phyloP scores from a whole-genome alignment of 1,140 invertebrate species.

The Drosophila suzukii region DNA sequence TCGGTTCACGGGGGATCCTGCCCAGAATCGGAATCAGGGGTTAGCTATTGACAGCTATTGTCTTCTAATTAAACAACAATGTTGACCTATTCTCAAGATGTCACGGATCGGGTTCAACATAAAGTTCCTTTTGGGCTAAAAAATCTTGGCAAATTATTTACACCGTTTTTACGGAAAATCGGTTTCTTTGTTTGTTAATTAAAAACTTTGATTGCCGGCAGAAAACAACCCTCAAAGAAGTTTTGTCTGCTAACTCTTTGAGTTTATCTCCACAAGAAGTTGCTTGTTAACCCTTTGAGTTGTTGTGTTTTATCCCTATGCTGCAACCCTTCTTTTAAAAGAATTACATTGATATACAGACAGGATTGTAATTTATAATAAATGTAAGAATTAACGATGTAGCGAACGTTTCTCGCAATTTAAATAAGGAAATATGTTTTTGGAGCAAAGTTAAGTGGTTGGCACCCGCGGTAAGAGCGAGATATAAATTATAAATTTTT shows the following conservation, averaged over 20 bases:
- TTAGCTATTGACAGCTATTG: slow-evolving; percentile 77
- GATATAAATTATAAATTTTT: no score
- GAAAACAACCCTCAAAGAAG: slow-evolving; percentile 25
- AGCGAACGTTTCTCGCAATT: background rate
- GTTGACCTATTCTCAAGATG: slow-evolving; percentile 74
- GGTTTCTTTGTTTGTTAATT: slow-evolving; percentile 71
- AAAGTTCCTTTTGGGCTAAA: slow-evolving; percentile 34
- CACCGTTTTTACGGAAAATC: slow-evolving; percentile 31
- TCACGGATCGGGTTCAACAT: slow-evolving; percentile 64
- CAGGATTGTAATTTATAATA: background rate
- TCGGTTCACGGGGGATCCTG: background rate
- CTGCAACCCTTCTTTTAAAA: slow-evolving; percentile 27
- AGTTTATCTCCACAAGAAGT: slow-evolving; percentile 3
- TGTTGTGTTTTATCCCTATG: slow-evolving; percentile 12
- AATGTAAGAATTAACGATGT: slow-evolving; percentile 1
- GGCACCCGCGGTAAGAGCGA: no score
- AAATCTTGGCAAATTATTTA: slow-evolving; percentile 35
- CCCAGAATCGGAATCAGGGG: background rate
- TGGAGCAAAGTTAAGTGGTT: background rate
- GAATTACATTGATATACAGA: slow-evolving; percentile 1
- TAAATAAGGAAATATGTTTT: background rate
- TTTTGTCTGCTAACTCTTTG: slow-evolving; percentile 34
- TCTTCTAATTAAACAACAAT: slow-evolving; percentile 80
- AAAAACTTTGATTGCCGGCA: slow-evolving; percentile 57
- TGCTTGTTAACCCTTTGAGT: slow-evolving; percentile 48